Percentiles rank a stretch among this genome's conserved stretches.
Conservation (phyloP, 1,140 invertebrate species). For the Centruroides vittatus region DNA sequence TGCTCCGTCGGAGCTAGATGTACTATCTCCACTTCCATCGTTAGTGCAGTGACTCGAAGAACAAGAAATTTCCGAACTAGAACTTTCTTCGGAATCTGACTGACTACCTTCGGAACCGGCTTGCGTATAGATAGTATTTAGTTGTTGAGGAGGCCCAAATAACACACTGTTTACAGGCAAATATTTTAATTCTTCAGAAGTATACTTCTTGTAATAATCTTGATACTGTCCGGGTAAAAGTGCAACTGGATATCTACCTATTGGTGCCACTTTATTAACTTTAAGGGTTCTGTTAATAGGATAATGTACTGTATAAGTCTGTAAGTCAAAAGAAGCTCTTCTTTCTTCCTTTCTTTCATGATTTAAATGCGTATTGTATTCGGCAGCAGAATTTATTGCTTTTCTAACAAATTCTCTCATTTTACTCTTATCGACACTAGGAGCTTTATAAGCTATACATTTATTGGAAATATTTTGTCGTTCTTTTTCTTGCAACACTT, state of each 20-base stretch:
- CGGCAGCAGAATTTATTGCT: slow-evolving; percentile 67
- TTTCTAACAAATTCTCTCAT: slow-evolving; percentile 56
- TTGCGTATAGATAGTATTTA: background rate
- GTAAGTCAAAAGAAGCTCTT: slow-evolving; percentile 34
- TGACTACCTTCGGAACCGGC: slow-evolving; percentile 10
- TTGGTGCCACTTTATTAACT: slow-evolving; percentile 31
- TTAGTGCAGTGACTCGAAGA: slow-evolving; percentile 7
- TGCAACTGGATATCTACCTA: slow-evolving; percentile 70
- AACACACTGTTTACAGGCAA: slow-evolving; percentile 86
- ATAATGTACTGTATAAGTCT: slow-evolving; percentile 48
- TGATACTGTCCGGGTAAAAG: slow-evolving; percentile 86
- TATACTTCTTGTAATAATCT: slow-evolving; percentile 59
- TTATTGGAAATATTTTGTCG: slow-evolving; percentile 53
- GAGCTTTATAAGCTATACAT: slow-evolving; percentile 36
- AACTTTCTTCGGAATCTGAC: slow-evolving; percentile 26
- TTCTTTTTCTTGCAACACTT: slow-evolving; percentile 63
- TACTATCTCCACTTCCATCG: slow-evolving; percentile 28
- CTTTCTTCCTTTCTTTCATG: slow-evolving; percentile 52
- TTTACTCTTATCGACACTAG: slow-evolving; percentile 32
- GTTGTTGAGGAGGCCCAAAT: slow-evolving; percentile 45
- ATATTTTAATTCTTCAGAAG: slow-evolving; percentile 48
- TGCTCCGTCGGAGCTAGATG: slow-evolving; percentile 33
- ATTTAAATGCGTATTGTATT: slow-evolving; percentile 79
- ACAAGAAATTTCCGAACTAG: slow-evolving; percentile 14
- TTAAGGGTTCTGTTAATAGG: slow-evolving; percentile 33